phyloP scores from a whole-genome alignment of 2,113 vertebrate species.

The Holacanthus passer region DNA sequence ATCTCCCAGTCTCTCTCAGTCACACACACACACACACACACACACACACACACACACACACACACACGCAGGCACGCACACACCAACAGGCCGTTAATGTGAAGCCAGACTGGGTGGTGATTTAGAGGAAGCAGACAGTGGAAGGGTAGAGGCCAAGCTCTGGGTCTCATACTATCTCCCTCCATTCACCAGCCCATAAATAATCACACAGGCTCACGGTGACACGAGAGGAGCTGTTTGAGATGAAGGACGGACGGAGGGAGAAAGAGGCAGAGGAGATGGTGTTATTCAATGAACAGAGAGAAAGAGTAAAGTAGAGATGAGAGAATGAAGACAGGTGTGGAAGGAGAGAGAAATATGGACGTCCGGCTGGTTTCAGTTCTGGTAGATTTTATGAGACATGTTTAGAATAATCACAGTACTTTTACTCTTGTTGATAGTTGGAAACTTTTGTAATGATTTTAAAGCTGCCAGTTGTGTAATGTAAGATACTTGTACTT shows the following conservation, averaged over 20 bases:
- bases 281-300: slow-evolving; percentile 2
- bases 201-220: slow-evolving; percentile 38
- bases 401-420: neutral
- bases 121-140: slow-evolving; percentile 60
- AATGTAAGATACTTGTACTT: neutral
- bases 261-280: neutral
- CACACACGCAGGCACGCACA: slow-evolving; percentile 15
- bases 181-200: slow-evolving; percentile 67
- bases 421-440: too few species aligned
- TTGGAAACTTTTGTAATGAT: too few species aligned
- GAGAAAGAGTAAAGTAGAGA: slow-evolving; percentile 8
- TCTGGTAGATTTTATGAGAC: neutral
- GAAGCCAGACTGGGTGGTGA: slow-evolving; percentile 53
- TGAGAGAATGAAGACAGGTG: slow-evolving; percentile 33
- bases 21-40: slow-evolving; percentile 6
- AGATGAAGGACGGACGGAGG: slow-evolving; percentile 11
- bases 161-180: slow-evolving; percentile 56
- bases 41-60: slow-evolving; percentile 16
- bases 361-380: slow-evolving; percentile 1
- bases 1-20: neutral
- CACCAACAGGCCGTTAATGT: slow-evolving; percentile 14
- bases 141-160: slow-evolving; percentile 56
- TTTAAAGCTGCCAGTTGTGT: too few species aligned
- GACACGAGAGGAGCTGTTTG: slow-evolving; percentile 17
- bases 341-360: neutral